phyloP scores from a whole-genome alignment of 2,888 invertebrate genomes.

The Melanophora roralis region DNA sequence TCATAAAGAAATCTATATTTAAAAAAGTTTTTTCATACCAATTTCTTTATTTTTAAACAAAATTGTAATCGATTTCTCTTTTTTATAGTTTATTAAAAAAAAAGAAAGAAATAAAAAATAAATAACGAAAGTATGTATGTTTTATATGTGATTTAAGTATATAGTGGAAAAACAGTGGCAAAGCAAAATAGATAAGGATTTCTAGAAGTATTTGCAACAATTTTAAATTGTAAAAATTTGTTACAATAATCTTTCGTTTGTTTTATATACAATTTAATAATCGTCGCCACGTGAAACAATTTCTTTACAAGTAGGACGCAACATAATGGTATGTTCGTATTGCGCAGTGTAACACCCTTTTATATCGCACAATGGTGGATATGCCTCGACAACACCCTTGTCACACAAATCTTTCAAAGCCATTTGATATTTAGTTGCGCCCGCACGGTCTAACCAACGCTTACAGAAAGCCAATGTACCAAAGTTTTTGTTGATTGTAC shows the following conservation, averaged over 20 bases:
- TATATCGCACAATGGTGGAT: slow-evolving; percentile 98
- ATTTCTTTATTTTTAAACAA: no score
- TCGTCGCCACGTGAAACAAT: slow-evolving; percentile 97
- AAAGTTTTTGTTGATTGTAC: slow-evolving; percentile 96
- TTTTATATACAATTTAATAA: slow-evolving; percentile 78
- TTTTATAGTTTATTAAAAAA: slow-evolving; percentile 6
- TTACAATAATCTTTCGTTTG: slow-evolving; percentile 14
- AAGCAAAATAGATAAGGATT: slow-evolving; percentile 10
- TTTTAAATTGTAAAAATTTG: slow-evolving; percentile 1
- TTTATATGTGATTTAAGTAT: slow-evolving; percentile 5
- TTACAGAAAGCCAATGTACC: slow-evolving; percentile 99
- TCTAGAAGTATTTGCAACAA: not conserved
- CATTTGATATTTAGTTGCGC: slow-evolving; percentile 98
- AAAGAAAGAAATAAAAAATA: slow-evolving; percentile 10
- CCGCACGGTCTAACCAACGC: slow-evolving; percentile 98
- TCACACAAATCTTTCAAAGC: slow-evolving; percentile 98
- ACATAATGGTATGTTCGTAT: slow-evolving; percentile 98
- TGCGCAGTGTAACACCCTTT: slow-evolving; percentile 99
- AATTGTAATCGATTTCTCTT: slow-evolving; percentile 8
- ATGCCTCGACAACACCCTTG: slow-evolving; percentile 97
- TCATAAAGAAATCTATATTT: not conserved
- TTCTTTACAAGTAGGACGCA: slow-evolving; percentile 99
- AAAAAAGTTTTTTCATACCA: no score
- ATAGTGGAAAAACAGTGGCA: slow-evolving; percentile 9
- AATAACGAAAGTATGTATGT: not conserved